phyloP scores from a whole-genome alignment of 1,140 invertebrate species.

The Battus philenor region DNA sequence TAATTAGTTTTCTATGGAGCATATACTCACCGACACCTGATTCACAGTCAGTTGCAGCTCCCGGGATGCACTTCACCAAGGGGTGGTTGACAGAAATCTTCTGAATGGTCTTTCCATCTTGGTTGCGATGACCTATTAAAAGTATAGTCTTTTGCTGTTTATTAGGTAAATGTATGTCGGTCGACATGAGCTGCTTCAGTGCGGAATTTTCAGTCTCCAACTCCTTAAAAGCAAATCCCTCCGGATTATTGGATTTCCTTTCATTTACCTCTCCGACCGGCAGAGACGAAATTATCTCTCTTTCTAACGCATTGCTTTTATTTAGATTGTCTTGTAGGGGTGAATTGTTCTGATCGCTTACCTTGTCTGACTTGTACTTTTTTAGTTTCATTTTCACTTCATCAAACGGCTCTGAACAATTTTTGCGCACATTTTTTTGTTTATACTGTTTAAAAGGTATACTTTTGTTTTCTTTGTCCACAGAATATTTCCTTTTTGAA shows the following conservation, averaged over 20 bases:
- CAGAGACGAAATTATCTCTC: slow-evolving; percentile 42
- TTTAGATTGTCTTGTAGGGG: slow-evolving; percentile 23
- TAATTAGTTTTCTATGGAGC: too few species aligned
- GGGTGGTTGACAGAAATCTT: slow-evolving; percentile 59
- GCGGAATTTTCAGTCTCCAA: slow-evolving; percentile 49
- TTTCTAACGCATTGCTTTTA: slow-evolving; percentile 49
- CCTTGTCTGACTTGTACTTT: slow-evolving; percentile 14
- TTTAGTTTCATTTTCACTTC: slow-evolving; percentile 18
- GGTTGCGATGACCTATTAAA: slow-evolving; percentile 46
- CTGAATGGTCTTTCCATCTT: slow-evolving; percentile 54
- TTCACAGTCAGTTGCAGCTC: slow-evolving; percentile 27
- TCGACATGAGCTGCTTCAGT: slow-evolving; percentile 60
- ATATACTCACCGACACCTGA: slow-evolving; percentile 44
- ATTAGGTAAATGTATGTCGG: slow-evolving; percentile 44
- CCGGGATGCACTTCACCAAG: slow-evolving; percentile 31
- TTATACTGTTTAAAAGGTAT: slow-evolving; percentile 52
- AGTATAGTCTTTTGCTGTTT: slow-evolving; percentile 59
- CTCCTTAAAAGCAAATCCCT: slow-evolving; percentile 35
- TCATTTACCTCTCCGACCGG: slow-evolving; percentile 49
- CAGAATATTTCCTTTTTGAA: slow-evolving; percentile 28
- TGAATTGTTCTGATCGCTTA: slow-evolving; percentile 24
- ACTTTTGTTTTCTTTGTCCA: slow-evolving; percentile 23
- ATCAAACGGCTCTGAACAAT: slow-evolving; percentile 31
- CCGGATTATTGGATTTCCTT: slow-evolving; percentile 34
- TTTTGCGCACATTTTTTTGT: slow-evolving; percentile 41